Percentiles rank a stretch among this genome's conserved stretches.
phyloP scores from a whole-genome alignment of 2,113 vertebrate genomes.

The Leptosomus discolor region DNA sequence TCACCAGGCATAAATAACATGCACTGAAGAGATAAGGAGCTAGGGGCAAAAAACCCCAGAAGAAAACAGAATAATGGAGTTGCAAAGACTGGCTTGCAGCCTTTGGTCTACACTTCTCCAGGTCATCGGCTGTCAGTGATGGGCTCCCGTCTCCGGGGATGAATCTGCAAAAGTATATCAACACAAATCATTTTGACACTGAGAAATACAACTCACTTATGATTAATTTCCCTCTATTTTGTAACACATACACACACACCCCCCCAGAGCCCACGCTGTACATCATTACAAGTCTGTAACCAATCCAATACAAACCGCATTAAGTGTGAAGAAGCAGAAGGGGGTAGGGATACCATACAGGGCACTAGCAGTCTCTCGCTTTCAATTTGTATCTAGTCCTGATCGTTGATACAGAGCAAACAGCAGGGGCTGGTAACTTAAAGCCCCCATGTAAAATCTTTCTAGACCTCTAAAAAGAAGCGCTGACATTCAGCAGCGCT shows the following conservation, averaged over 20 bases:
- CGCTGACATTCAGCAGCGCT: neutral
- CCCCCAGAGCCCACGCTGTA: neutral
- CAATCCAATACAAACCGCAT: neutral
- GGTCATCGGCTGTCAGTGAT: neutral
- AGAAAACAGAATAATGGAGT: neutral
- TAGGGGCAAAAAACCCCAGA: neutral
- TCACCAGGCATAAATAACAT: neutral
- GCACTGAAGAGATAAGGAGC: neutral
- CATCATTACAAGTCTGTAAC: neutral
- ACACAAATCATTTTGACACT: neutral
- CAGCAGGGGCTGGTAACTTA: neutral
- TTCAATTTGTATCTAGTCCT: neutral
- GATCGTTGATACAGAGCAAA: neutral
- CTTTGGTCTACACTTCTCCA: neutral
- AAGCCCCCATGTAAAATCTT: neutral
- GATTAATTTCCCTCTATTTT: neutral
- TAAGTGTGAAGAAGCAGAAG: neutral
- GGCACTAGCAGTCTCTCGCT: neutral
- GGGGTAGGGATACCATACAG: neutral
- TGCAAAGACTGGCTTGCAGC: neutral
- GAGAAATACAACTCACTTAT: neutral
- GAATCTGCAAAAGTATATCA: conserved; percentile 31
- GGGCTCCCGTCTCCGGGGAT: conserved; percentile 21
- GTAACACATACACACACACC: neutral
- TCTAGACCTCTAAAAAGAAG: neutral